Evolutionary conservation across 2,888 invertebrate species (phyloP).

Genomic region (Thecophora atra): DNA sequence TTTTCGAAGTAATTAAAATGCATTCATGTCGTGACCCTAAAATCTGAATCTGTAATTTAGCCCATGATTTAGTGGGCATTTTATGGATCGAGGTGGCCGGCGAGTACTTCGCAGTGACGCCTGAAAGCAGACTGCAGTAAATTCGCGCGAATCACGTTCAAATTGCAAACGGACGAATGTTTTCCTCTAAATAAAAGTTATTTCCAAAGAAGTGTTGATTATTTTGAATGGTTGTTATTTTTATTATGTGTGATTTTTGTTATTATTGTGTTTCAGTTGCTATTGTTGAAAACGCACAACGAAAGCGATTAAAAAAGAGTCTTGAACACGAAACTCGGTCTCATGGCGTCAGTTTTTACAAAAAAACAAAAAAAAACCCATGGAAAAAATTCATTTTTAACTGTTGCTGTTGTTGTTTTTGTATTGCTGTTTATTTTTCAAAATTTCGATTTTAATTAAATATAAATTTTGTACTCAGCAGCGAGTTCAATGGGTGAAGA

Average conservation of each 20-base stretch:
- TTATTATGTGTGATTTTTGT: background rate
- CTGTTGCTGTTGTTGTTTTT: background rate
- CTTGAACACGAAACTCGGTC: background rate
- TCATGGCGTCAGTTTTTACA: background rate
- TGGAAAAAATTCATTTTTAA: background rate
- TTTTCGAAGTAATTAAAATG: background rate
- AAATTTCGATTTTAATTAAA: conserved; percentile 4
- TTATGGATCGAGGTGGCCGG: conserved; percentile 5
- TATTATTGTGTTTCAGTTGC: conserved; percentile 1
- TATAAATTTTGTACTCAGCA: background rate
- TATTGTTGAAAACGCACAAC: conserved; percentile 20
- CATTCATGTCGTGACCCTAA: background rate
- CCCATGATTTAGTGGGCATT: background rate
- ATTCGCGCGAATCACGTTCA: background rate
- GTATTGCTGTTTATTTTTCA: background rate
- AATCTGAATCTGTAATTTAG: background rate
- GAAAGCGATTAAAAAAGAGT: background rate
- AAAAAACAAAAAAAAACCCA: background rate
- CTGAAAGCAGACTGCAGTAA: conserved; percentile 2
- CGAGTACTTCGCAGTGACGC: conserved; percentile 6
- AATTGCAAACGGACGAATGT: background rate
- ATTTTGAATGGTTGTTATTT: background rate
- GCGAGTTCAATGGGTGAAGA: too few relatives aligned
- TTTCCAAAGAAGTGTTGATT: background rate
- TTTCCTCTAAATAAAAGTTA: background rate